A percentile compares a stretch with the other conserved stretches of the same genome.
Evolutionary conservation across 1,140 invertebrate species (phyloP).

Genomic region (Marisa cornuarietis): DNA sequence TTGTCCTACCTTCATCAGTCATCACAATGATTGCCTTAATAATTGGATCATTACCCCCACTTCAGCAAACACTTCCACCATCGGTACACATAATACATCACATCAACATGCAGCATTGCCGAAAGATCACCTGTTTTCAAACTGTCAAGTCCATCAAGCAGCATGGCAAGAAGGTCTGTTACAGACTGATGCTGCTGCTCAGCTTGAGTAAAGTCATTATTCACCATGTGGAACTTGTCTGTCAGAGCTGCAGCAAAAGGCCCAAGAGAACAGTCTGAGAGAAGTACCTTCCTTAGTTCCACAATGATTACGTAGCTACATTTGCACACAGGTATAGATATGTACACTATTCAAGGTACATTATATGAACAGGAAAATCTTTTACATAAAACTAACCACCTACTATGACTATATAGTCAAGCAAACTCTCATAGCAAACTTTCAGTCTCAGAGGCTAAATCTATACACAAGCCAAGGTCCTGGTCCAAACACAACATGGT

Average conservation of each 20-base stretch:
- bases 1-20: too few species aligned
- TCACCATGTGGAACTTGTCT: conserved; percentile 21
- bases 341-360: background rate
- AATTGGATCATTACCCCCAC: too few species aligned
- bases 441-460: too few species aligned
- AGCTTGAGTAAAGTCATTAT: conserved; percentile 30
- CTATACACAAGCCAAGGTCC: too few species aligned
- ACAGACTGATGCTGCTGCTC: conserved; percentile 23
- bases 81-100: background rate
- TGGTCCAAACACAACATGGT: too few species aligned
- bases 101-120: background rate
- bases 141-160: conserved; percentile 26
- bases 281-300: background rate
- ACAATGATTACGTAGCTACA: background rate
- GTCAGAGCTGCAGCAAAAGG: conserved; percentile 27
- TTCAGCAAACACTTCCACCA: too few species aligned
- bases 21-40: too few species aligned
- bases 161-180: conserved; percentile 18
- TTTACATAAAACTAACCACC: too few species aligned
- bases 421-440: too few species aligned
- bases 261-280: background rate
- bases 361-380: too few species aligned
- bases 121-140: conserved; percentile 36
- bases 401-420: too few species aligned
- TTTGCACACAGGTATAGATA: background rate